Percentiles rank a stretch among this genome's conserved stretches.
These are phyloP conservation scores for Sinocyclocheilus maitianheensis DNA, from an alignment of 2,113 vertebrate genomes.

Conservation along the genomic window DNA sequence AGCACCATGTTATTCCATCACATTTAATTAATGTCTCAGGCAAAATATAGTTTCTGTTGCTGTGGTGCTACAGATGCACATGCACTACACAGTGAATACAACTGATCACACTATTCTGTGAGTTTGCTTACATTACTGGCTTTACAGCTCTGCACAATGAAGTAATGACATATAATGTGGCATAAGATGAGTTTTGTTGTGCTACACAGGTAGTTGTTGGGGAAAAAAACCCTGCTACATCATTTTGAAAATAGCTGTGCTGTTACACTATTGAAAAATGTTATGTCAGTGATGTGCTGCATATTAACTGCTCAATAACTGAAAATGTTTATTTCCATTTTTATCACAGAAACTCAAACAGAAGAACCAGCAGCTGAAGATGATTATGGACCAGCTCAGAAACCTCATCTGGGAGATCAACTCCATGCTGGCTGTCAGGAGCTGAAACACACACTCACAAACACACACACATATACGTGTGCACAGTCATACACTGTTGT, in stretches of 20 bases:
- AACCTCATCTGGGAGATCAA: constrained; percentile 99
- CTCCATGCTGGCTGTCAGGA: constrained; percentile 97
- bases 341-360: constrained; percentile 91
- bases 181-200: not conserved
- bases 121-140: not conserved
- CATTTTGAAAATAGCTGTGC: not conserved
- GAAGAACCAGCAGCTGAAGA: constrained; percentile 99
- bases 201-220: not conserved
- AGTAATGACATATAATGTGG: not conserved
- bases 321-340: constrained; percentile 61
- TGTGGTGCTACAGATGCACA: no score
- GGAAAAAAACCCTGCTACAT: not conserved
- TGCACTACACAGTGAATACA: no score
- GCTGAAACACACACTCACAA: constrained; percentile 72
- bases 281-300: not conserved
- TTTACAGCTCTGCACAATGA: not conserved
- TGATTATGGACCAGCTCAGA: constrained; percentile 98
- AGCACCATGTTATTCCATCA: not conserved
- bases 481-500: not conserved
- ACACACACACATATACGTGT: not conserved
- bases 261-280: not conserved
- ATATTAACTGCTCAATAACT: not conserved
- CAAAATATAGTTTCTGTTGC: not conserved
- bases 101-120: no score
- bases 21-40: not conserved